phyloP scores from a whole-genome alignment of 2,113 vertebrate species.

The Microcebus griseorufus region DNA sequence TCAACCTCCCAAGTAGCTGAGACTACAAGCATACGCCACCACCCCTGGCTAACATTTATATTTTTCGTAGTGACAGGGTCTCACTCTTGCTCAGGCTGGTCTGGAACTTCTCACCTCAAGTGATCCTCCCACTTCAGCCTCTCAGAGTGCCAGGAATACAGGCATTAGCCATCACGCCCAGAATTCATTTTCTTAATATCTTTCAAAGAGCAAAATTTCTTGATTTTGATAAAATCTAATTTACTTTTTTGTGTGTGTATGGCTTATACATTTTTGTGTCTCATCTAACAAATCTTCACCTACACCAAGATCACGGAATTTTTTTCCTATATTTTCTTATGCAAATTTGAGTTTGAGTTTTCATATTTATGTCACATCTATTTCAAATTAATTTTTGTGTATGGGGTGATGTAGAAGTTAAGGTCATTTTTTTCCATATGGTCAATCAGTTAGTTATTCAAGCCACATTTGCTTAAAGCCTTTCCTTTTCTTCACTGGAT shows the following conservation, averaged over 20 bases:
- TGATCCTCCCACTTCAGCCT: too few species aligned
- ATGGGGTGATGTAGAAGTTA: background rate
- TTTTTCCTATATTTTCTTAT: background rate
- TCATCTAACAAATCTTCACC: background rate
- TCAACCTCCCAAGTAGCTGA: too few species aligned
- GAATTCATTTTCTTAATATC: background rate
- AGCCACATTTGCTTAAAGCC: background rate
- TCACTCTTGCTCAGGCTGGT: too few species aligned
- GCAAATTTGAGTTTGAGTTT: background rate
- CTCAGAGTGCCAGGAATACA: too few species aligned
- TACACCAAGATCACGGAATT: background rate
- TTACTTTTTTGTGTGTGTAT: background rate
- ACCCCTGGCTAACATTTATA: too few species aligned
- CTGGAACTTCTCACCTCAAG: too few species aligned
- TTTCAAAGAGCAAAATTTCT: slow-evolving; percentile 17
- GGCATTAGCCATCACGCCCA: too few species aligned
- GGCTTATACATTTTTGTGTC: background rate
- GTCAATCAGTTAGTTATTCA: background rate
- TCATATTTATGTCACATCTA: background rate
- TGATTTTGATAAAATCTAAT: background rate
- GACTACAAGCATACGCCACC: too few species aligned
- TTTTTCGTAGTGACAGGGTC: too few species aligned
- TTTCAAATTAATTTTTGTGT: background rate
- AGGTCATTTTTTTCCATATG: background rate
- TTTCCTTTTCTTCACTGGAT: background rate